Percentiles rank a stretch among this genome's conserved stretches.
phyloP scores from a whole-genome alignment of 2,888 invertebrate species.

The Diplolepis rosae region DNA sequence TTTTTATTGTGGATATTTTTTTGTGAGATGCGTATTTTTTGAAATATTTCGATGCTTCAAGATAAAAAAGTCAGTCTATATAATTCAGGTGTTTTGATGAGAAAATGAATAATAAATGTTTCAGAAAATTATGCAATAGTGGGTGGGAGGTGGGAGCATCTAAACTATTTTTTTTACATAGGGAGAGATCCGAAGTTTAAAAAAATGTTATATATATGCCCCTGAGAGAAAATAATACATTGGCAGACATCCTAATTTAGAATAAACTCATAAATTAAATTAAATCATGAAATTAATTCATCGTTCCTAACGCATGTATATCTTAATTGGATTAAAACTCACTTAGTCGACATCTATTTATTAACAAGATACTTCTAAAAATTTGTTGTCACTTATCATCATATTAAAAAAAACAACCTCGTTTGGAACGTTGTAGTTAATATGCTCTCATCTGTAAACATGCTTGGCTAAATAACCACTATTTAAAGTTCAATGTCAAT shows the following conservation, averaged over 20 bases:
- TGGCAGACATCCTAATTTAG: background rate
- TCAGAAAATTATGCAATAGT: too few relatives aligned
- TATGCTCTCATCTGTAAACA: background rate
- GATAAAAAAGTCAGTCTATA: too few relatives aligned
- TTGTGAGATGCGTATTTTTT: too few relatives aligned
- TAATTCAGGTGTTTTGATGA: too few relatives aligned
- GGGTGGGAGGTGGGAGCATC: too few relatives aligned
- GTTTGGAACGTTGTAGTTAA: slow-evolving; percentile 26
- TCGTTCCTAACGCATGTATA: slow-evolving; percentile 27
- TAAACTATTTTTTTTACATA: too few relatives aligned
- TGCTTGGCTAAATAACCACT: slow-evolving; percentile 17
- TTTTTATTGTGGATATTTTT: too few relatives aligned
- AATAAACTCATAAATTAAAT: background rate
- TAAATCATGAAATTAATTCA: slow-evolving; percentile 5
- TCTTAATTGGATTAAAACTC: background rate
- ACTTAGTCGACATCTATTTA: slow-evolving; percentile 15
- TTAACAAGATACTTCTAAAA: slow-evolving; percentile 17
- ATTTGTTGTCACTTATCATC: background rate
- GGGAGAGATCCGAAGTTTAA: too few relatives aligned
- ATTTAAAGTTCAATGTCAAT: background rate
- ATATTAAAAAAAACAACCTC: background rate
- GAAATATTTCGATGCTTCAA: too few relatives aligned
- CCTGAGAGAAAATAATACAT: too few relatives aligned
- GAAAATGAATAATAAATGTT: too few relatives aligned
- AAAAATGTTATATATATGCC: too few relatives aligned